A percentile compares a stretch with the other conserved stretches of the same genome.
Evolutionary conservation across 2,113 vertebrate genomes (phyloP).

Genomic region (Neodontobutis hainanensis): DNA sequence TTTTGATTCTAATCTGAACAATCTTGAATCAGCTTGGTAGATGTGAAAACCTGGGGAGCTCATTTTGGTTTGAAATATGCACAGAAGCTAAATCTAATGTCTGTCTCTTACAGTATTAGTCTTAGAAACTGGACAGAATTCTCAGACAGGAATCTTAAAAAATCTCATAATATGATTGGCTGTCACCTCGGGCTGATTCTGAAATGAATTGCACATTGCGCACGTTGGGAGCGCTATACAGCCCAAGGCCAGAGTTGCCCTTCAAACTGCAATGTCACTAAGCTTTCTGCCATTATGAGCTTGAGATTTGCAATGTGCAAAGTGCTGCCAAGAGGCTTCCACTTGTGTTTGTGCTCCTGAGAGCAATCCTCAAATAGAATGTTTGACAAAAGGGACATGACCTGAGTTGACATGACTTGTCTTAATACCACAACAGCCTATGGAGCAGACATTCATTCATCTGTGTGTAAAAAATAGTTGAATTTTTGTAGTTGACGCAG

Average conservation of each 20-base stretch:
- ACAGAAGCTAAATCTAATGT: background rate
- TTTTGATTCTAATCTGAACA: too few species aligned
- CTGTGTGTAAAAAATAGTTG: too few species aligned
- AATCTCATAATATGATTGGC: conserved; percentile 3
- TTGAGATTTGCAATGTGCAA: background rate
- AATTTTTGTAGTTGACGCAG: too few species aligned
- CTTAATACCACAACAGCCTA: too few species aligned
- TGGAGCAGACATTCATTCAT: too few species aligned
- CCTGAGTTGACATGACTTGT: background rate
- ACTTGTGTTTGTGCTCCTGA: background rate
- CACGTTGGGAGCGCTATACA: conserved; percentile 3
- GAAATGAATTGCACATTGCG: conserved; percentile 9
- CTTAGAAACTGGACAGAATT: conserved; percentile 1
- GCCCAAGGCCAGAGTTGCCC: background rate
- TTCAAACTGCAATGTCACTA: conserved; percentile 9
- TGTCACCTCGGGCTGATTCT: conserved; percentile 11
- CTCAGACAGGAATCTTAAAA: conserved; percentile 6
- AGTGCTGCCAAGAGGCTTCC: background rate
- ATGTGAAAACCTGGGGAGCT: background rate
- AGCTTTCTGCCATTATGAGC: background rate
- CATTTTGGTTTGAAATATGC: conserved; percentile 1
- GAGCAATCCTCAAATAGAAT: background rate
- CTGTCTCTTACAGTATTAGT: background rate
- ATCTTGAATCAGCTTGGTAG: background rate
- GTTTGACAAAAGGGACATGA: background rate